These are phyloP conservation scores for Podarcis lilfordi DNA, from an alignment of 2,797 vertebrate species.

Conservation along the genomic window DNA sequence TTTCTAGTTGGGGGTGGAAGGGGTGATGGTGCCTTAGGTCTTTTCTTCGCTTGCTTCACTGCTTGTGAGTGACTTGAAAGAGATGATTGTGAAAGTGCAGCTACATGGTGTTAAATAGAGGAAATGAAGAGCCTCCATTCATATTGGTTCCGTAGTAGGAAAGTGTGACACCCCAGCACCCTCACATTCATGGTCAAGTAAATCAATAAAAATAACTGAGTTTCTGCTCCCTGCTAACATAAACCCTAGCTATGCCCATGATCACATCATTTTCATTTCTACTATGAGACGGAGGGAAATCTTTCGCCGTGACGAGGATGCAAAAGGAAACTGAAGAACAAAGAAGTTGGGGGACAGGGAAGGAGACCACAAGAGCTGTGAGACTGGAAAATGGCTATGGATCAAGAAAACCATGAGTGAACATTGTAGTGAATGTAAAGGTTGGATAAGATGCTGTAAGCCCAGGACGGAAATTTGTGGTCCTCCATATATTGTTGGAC, in stretches of 20 bases:
- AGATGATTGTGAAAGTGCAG: background rate
- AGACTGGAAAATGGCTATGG: background rate
- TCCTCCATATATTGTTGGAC: too few relatives aligned
- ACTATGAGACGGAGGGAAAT: background rate
- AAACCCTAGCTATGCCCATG: too few relatives aligned
- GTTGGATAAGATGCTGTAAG: background rate
- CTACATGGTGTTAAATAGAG: background rate
- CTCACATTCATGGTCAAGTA: background rate
- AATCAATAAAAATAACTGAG: too few relatives aligned
- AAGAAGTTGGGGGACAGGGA: background rate
- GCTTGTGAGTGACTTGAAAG: background rate
- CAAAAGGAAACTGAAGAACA: rapidly evolving
- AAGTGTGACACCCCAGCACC: background rate
- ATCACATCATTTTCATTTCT: background rate
- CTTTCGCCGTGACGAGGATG: rapidly evolving
- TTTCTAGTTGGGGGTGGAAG: background rate
- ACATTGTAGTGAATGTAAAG: background rate
- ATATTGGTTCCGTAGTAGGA: background rate
- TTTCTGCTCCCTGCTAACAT: too few relatives aligned
- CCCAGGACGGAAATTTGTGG: background rate
- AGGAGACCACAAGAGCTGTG: background rate
- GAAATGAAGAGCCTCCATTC: background rate
- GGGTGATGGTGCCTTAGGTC: background rate
- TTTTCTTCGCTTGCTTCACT: too few relatives aligned
- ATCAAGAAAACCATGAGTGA: background rate